phyloP scores from a whole-genome alignment of 2,888 invertebrate species.

The Sepiola atlantica region DNA sequence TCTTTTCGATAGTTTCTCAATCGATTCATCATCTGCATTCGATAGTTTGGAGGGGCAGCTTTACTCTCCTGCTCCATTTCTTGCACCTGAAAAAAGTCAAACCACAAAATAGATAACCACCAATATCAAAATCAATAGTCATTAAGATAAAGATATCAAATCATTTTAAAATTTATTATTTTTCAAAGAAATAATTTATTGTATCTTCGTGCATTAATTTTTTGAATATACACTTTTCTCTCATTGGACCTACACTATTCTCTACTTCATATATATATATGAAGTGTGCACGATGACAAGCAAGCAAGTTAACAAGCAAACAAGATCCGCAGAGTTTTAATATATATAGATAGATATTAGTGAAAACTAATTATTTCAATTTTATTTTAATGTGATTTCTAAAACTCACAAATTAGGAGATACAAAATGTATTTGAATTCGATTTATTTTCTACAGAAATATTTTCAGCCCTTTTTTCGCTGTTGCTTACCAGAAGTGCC shows the following conservation, averaged over 20 bases:
- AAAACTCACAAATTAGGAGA: neutral
- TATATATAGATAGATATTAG: neutral
- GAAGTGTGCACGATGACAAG: too few relatives aligned
- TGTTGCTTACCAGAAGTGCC: slow-evolving; percentile 61
- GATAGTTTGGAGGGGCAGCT: slow-evolving; percentile 68
- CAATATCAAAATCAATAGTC: too few relatives aligned
- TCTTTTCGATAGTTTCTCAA: slow-evolving; percentile 65
- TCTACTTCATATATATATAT: neutral
- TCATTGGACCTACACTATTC: neutral
- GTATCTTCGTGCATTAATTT: neutral
- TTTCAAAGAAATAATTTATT: too few relatives aligned
- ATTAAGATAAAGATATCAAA: neutral
- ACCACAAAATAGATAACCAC: neutral
- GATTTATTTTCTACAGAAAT: neutral
- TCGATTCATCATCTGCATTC: slow-evolving; percentile 68
- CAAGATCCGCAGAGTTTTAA: neutral
- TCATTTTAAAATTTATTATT: neutral
- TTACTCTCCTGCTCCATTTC: slow-evolving; percentile 75
- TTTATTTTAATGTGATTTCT: neutral
- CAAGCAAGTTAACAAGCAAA: too few relatives aligned
- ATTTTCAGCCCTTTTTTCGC: neutral
- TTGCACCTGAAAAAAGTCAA: slow-evolving; percentile 62
- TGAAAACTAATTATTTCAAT: neutral
- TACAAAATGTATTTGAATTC: neutral
- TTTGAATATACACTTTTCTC: neutral